phyloP scores from a whole-genome alignment of 2,113 vertebrate species.

The Amia ocellicauda region DNA sequence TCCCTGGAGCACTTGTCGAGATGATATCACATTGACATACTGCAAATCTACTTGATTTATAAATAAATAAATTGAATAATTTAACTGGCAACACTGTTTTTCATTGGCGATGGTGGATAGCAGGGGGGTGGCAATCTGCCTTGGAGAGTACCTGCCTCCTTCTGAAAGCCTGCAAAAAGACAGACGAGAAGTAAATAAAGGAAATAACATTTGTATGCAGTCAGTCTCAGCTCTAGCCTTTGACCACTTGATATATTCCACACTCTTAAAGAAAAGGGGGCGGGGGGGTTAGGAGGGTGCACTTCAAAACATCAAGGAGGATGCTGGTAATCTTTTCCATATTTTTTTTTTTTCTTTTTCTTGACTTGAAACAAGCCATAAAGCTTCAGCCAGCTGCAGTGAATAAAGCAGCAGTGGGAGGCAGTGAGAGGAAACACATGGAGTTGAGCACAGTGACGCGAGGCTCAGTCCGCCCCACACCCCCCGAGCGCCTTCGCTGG shows the following conservation, averaged over 20 bases:
- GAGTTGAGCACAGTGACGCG: background rate
- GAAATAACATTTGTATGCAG: slow-evolving; percentile 62
- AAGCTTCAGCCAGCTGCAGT: slow-evolving; percentile 70
- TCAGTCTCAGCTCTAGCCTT: slow-evolving; percentile 60
- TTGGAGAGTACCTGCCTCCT: background rate
- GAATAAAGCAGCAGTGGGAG: slow-evolving; percentile 72
- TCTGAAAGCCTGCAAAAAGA: slow-evolving; percentile 4
- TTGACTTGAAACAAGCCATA: slow-evolving; percentile 74
- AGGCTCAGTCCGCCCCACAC: no score
- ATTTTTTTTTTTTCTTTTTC: slow-evolving; percentile 73
- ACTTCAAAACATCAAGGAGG: slow-evolving; percentile 56
- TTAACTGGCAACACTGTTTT: background rate
- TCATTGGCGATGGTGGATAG: background rate
- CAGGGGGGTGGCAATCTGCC: background rate
- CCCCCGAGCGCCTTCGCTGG: no score
- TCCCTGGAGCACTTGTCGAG: no score
- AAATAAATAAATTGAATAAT: background rate
- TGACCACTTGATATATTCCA: slow-evolving; percentile 68
- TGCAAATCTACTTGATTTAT: no score
- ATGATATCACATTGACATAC: no score
- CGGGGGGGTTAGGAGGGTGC: slow-evolving; percentile 33
- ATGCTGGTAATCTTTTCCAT: slow-evolving; percentile 81
- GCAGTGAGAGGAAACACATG: slow-evolving; percentile 31
- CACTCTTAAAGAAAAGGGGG: slow-evolving; percentile 48
- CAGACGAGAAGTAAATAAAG: slow-evolving; percentile 53